Evolutionary conservation across 2,113 vertebrate genomes (phyloP).

Genomic region (Muntiacus reevesi): DNA sequence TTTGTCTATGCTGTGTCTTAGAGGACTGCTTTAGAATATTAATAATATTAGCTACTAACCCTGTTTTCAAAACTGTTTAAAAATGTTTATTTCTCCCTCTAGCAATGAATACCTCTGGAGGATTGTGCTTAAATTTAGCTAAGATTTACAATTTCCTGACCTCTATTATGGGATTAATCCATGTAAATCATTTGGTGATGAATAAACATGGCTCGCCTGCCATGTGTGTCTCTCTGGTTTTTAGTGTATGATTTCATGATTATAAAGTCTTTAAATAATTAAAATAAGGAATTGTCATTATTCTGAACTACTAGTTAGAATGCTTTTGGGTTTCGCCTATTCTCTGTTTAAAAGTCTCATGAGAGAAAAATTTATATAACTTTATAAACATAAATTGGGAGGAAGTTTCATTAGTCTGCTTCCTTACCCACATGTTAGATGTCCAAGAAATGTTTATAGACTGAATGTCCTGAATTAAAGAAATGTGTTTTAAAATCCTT

Average conservation of each 20-base stretch:
- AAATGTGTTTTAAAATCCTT: neutral
- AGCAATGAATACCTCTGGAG: conserved; percentile 1
- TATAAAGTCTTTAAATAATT: neutral
- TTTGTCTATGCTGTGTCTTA: conserved; percentile 37
- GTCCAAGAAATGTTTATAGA: neutral
- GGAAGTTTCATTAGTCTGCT: neutral
- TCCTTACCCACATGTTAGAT: neutral
- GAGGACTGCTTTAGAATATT: conserved; percentile 55
- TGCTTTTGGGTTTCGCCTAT: neutral
- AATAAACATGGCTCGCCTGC: conserved; percentile 13
- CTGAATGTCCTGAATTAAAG: neutral
- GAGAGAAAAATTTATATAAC: neutral
- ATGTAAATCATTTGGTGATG: neutral
- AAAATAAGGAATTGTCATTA: neutral
- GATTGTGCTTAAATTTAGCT: conserved; percentile 34
- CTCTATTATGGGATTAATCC: neutral
- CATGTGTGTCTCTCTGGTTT: neutral
- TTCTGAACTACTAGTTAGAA: neutral
- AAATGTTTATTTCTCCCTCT: conserved; percentile 47
- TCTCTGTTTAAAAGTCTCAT: neutral
- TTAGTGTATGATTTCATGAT: neutral
- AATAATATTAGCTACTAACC: conserved; percentile 44
- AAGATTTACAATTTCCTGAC: conserved; percentile 45
- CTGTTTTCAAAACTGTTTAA: conserved; percentile 42
- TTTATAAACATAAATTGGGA: neutral